phyloP scores from a whole-genome alignment of 2,888 invertebrate species.

The Shargacucullia verbasci region DNA sequence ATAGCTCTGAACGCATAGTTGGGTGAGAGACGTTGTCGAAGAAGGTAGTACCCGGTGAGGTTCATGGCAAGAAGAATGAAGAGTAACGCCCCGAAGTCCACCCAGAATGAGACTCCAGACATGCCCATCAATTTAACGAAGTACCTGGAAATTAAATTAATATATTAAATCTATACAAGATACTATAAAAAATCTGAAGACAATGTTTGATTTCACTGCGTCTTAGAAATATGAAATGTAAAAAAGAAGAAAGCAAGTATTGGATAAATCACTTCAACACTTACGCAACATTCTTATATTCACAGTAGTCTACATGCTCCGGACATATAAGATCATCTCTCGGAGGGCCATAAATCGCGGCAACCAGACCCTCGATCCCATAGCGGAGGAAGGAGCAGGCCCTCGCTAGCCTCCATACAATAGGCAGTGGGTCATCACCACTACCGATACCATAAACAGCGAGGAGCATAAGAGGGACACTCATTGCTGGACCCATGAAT shows the following conservation, averaged over 20 bases:
- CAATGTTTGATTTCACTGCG: no score
- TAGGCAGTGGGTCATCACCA: slow-evolving; percentile 91
- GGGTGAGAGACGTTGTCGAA: slow-evolving; percentile 92
- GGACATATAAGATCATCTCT: slow-evolving; percentile 93
- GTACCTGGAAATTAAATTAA: slow-evolving; percentile 78
- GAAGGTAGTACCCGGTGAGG: slow-evolving; percentile 91
- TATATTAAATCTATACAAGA: not conserved
- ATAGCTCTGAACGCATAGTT: slow-evolving; percentile 92
- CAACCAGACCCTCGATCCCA: slow-evolving; percentile 94
- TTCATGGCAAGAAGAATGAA: slow-evolving; percentile 91
- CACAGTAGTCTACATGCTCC: slow-evolving; percentile 91
- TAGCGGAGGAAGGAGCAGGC: slow-evolving; percentile 95
- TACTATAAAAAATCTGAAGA: no score
- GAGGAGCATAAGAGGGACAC: slow-evolving; percentile 96
- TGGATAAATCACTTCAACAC: no score
- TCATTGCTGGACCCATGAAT: slow-evolving; percentile 96
- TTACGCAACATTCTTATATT: slow-evolving; percentile 91
- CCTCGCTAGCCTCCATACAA: slow-evolving; percentile 93
- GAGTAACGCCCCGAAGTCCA: slow-evolving; percentile 91
- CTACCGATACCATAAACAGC: slow-evolving; percentile 96
- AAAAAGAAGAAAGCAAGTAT: no score
- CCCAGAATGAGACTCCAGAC: slow-evolving; percentile 91
- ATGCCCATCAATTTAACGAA: slow-evolving; percentile 93
- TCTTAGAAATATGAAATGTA: no score
- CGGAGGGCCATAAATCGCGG: slow-evolving; percentile 94